Evolutionary conservation across 2,888 invertebrate genomes (phyloP).

Genomic region (Epirrhoe tristata): DNA sequence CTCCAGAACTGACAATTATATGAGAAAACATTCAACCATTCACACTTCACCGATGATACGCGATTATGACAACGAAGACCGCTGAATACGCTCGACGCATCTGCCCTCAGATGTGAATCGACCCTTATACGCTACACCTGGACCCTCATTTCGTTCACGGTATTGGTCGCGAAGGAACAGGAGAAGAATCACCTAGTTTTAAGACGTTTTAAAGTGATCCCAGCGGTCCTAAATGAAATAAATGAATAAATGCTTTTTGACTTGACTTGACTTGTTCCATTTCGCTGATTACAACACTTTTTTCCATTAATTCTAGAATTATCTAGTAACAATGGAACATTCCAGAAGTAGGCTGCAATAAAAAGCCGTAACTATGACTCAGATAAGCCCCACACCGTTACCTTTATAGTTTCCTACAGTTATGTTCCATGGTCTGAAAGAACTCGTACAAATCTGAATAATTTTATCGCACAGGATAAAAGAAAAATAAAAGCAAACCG

Average conservation of each 20-base stretch:
- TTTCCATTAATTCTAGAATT: not conserved
- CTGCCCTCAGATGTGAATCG: no score
- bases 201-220: no score
- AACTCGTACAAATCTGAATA: constrained; percentile 39
- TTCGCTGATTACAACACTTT: not conserved
- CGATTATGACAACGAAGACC: no score
- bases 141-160: no score
- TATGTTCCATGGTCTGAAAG: not conserved
- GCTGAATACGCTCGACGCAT: no score
- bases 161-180: no score
- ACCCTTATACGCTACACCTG: no score
- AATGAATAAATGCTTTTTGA: not conserved
- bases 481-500: constrained; percentile 37
- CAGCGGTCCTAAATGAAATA: not conserved
- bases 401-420: not conserved
- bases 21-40: no score
- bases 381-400: not conserved
- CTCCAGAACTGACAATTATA: no score
- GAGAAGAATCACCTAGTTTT: no score
- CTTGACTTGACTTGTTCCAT: no score
- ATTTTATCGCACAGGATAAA: constrained; percentile 40
- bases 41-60: no score
- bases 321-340: not conserved
- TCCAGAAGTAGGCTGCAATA: not conserved
- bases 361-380: not conserved